Evolutionary conservation across 2,797 vertebrate species (phyloP), one percentile per base, ranked within the genome.

Genomic region (Amphiprion clarkii): DNA sequence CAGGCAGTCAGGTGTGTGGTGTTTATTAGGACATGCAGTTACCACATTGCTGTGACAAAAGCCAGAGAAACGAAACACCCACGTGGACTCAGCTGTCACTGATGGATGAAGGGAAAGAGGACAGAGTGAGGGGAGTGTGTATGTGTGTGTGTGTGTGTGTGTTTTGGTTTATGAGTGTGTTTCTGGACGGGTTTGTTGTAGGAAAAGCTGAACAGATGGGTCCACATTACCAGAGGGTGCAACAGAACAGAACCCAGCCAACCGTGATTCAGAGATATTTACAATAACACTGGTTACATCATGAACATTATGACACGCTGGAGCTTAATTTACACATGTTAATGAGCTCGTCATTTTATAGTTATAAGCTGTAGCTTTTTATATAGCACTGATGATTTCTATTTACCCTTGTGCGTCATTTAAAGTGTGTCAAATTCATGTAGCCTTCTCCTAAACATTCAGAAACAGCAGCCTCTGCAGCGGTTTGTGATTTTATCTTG

Each of bases 151-250:
- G 44, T 67, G 17, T 56, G 42, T 66, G 44, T 66, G 74, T 79
- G 72, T 79, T 21, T 65, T n/a, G 17, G 59, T 76, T 33, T 58
- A 0, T 49, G 74, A 19, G 73, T 77, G 80, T 75, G 61, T 82
- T 64, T 66, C 3, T 78, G 66, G 62, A 57, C 0, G 29, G 40
- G 29, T 66, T 78, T 75, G 72, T 62, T 71, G 65, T 68, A 46
- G 67, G 60, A 54, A 62, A 78, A 65, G 70, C 73, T 61, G 76
- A 89, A 79, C 92, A 95, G 93, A 94, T 93, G 93, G 92, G 81
- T 88, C 80, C 84, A 82, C 25, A 10, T 86, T 70, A 89, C 81
- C 78, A 70, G 54, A 79, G 82, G 83, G 79, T 70, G 67, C 78
- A 68, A 81, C 74, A 56, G 78, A 88, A 49, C 72, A 33, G 55